Base-by-base conservation (phyloP, 2,113 vertebrate species). In the Tetrao urogallus region DNA sequence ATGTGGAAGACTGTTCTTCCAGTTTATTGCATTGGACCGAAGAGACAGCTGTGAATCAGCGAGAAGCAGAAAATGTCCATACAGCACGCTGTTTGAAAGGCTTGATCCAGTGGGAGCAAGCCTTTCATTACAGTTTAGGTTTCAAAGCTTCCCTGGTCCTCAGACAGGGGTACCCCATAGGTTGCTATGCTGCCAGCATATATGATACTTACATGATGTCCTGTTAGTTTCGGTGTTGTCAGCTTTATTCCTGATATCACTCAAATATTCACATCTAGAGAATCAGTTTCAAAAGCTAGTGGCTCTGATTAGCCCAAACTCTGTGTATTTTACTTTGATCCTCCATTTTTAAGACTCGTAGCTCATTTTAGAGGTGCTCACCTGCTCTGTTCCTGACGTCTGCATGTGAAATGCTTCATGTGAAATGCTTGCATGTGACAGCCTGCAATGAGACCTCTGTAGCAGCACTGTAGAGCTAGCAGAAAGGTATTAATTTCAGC, bases 11-110 rank as follows among this genome's bases (percentile, higher is more conserved):
- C 4, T 40, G 17, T n/a, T 82, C 88, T 88, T 89, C 28, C 72
- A 91, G 47, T 80, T 65, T 75, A 40, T 70, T 91, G 78, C 34
- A n/a, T 45, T 57, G 75, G 30, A 38, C 63, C 38, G 42, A 47
- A 76, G 50, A 82, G 75, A 47, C 60, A 93, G 28, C 75, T 65
- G 32, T 89, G 89, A 89, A 80, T 89, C 56, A 91, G 6, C 89
- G 17, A 43, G 34, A 56, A 67, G 25, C 7, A 72, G 45, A 74
- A 82, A 81, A 92, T 54, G 27, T 77, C 32, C 64, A 89, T 86
- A 71, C 8, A 75, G 32, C 7, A 13, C 18, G 24, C 13, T 76
- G 81, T 86, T 73, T 82, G n/a, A 60, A 85, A 81, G 43, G 5
- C 4, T 34, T 91, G 57, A 75, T 18, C 25, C 65, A 88, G 6